These are phyloP conservation scores for Achatina immaculata DNA, from an alignment of 1,140 invertebrate species.

Conservation along the genomic window DNA sequence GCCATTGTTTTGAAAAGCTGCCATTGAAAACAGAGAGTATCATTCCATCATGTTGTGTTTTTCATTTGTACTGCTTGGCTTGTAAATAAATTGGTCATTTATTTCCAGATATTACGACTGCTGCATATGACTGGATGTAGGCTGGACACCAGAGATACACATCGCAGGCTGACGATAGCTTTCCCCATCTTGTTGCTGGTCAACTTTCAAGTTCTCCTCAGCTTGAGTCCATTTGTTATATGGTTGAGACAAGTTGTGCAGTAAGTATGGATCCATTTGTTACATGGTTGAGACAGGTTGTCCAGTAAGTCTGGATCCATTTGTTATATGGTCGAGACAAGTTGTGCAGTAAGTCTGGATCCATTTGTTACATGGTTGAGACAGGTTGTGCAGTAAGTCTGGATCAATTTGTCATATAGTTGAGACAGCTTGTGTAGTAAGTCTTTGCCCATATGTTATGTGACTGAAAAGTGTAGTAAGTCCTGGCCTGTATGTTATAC, in stretches of 20 bases:
- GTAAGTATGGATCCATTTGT: neutral
- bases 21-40: too few species aligned
- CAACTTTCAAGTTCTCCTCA: constrained; percentile 23
- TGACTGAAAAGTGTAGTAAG: too few species aligned
- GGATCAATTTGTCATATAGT: too few species aligned
- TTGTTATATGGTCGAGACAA: neutral
- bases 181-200: constrained; percentile 29
- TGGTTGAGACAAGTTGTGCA: neutral
- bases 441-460: too few species aligned
- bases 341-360: neutral
- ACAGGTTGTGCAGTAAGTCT: neutral
- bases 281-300: neutral
- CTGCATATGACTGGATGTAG: constrained; percentile 8
- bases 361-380: neutral
- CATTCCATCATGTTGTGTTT: too few species aligned
- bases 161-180: constrained; percentile 4
- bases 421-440: too few species aligned
- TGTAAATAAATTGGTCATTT: too few species aligned
- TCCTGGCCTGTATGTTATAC: too few species aligned
- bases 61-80: too few species aligned
- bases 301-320: neutral
- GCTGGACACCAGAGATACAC: constrained; percentile 24
- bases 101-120: constrained; percentile 15
- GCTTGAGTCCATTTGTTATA: constrained; percentile 16
- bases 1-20: too few species aligned